A percentile compares a stretch with the other conserved stretches of the same genome.
Evolutionary conservation across 2,113 vertebrate species (phyloP).

Genomic region (Anguilla japonica): DNA sequence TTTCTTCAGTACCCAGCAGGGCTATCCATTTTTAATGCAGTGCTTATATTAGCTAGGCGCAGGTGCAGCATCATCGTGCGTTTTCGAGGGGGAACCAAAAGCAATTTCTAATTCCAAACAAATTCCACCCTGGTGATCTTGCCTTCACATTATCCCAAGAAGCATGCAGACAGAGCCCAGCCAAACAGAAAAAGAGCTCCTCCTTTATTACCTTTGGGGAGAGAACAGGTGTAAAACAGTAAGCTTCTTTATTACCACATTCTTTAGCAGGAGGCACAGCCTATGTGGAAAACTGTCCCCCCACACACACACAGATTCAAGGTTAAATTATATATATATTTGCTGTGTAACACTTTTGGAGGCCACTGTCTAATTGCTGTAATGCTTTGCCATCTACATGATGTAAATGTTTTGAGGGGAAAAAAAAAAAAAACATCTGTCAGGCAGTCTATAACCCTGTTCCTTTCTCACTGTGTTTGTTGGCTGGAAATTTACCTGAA

Average conservation of each 20-base stretch:
- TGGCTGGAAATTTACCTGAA: not conserved
- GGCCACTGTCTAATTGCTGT: no score
- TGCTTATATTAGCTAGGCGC: not conserved
- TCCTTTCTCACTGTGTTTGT: no score
- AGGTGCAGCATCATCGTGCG: not conserved
- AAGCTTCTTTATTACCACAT: not conserved
- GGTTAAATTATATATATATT: no score
- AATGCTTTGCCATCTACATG: no score
- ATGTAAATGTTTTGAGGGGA: no score
- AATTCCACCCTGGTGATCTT: not conserved
- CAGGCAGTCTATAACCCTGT: no score
- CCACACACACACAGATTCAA: not conserved
- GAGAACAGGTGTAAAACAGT: constrained; percentile 28
- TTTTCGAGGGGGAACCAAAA: not conserved
- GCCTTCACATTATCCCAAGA: constrained; percentile 27
- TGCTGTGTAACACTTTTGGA: no score
- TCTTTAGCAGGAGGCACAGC: constrained; percentile 5
- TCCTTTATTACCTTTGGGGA: constrained; percentile 51
- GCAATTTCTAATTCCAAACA: not conserved
- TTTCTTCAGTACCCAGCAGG: not conserved
- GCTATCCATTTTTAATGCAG: not conserved
- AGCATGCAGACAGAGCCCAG: constrained; percentile 35
- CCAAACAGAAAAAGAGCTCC: constrained; percentile 42
- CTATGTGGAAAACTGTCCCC: not conserved
- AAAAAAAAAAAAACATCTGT: no score